Percentiles rank a stretch among this genome's conserved stretches.
Conservation (phyloP, 2,113 vertebrate species). For the Catagonus wagneri region DNA sequence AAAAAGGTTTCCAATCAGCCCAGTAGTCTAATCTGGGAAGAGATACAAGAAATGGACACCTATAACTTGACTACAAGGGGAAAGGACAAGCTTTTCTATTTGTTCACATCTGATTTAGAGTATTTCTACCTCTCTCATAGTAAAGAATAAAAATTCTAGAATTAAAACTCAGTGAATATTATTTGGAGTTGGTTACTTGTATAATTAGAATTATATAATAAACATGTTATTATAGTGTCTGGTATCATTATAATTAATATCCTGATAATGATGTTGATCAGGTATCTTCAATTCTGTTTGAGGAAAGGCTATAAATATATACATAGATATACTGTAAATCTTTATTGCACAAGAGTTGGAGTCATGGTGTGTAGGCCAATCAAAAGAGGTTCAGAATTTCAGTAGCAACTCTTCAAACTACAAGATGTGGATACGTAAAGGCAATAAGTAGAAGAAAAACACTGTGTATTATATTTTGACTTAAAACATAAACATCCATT, state of each 20-base stretch:
- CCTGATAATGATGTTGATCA: neutral
- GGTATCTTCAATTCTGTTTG: neutral
- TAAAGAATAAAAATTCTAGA: neutral
- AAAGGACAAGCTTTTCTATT: neutral
- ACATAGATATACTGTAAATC: neutral
- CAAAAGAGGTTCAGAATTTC: neutral
- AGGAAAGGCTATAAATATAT: neutral
- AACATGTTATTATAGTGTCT: neutral
- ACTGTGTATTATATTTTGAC: neutral
- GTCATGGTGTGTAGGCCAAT: neutral
- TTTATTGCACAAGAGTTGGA: neutral
- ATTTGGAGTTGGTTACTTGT: neutral
- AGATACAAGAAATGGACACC: neutral
- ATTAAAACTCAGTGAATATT: neutral
- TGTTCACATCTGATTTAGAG: neutral
- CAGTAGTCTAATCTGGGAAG: neutral
- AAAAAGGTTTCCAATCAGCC: neutral
- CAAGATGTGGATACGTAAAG: neutral
- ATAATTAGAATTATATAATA: neutral
- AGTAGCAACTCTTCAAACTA: constrained; percentile 8
- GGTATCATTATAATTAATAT: neutral
- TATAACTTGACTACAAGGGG: neutral
- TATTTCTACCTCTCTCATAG: neutral
- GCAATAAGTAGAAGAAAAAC: neutral
- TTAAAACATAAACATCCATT: constrained; percentile 10